These are phyloP conservation scores for Eulemur mongoz DNA, from an alignment of 2,797 vertebrate species.

Conservation along the genomic window DNA sequence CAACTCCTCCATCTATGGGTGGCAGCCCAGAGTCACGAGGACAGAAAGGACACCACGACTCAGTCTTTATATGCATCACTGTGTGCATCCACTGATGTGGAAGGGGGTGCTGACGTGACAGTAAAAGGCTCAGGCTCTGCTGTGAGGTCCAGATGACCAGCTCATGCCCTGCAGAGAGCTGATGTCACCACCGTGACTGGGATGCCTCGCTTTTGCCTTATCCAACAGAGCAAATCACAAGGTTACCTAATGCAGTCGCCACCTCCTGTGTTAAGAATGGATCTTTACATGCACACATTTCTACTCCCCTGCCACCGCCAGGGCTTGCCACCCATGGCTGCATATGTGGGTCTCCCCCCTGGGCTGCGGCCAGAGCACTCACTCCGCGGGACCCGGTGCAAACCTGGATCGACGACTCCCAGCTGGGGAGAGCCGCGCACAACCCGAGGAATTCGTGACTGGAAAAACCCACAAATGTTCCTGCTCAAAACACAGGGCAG, in stretches of 20 bases:
- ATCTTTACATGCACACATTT: not conserved
- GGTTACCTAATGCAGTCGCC: not conserved
- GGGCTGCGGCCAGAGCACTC: accelerated
- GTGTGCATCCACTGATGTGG: accelerated
- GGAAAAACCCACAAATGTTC: not conserved
- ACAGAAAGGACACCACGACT: not conserved
- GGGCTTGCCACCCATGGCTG: not conserved
- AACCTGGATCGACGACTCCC: not conserved
- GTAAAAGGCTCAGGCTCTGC: not conserved
- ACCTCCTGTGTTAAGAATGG: not conserved
- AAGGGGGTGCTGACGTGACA: accelerated
- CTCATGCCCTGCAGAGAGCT: accelerated
- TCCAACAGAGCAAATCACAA: not conserved
- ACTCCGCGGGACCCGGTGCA: accelerated
- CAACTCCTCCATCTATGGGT: not conserved
- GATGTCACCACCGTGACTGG: accelerated
- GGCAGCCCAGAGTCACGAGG: not conserved
- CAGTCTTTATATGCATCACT: accelerated
- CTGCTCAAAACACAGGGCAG: not conserved
- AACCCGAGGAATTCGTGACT: accelerated
- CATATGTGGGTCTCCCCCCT: no score
- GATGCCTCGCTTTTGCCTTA: not conserved
- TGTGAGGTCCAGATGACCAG: not conserved
- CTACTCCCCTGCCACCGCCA: not conserved
- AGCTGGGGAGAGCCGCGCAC: accelerated